phyloP scores from a whole-genome alignment of 2,888 invertebrate genomes.

The Caenorhabditis imperialis region DNA sequence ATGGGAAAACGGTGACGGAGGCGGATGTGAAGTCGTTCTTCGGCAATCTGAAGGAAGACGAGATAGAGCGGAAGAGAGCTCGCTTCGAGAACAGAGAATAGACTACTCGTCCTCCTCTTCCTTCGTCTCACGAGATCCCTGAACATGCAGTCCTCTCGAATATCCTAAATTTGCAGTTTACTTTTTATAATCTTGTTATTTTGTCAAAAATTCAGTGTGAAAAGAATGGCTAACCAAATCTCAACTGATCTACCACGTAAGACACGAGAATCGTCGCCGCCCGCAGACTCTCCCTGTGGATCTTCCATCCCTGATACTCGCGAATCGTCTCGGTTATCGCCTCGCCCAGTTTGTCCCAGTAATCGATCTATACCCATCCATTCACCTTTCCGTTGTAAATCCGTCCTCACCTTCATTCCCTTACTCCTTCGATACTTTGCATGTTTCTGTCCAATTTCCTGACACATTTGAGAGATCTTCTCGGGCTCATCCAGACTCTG shows the following conservation, averaged over 20 bases:
- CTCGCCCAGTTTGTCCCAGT: conserved; percentile 70
- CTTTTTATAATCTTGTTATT: not conserved
- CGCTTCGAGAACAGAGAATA: conserved; percentile 22
- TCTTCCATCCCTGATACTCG: conserved; percentile 67
- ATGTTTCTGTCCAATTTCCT: conserved; percentile 50
- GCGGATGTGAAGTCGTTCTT: conserved; percentile 60
- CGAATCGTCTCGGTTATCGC: conserved; percentile 66
- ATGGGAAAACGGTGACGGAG: conserved; percentile 43
- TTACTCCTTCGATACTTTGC: conserved; percentile 47
- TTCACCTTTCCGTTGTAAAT: conserved; percentile 6
- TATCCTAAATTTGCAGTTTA: conserved; percentile 26
- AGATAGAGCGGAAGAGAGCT: conserved; percentile 18
- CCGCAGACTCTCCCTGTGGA: conserved; percentile 61
- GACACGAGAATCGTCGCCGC: conserved; percentile 68
- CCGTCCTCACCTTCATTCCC: conserved; percentile 42
- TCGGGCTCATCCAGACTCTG: conserved; percentile 60
- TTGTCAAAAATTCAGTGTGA: too few relatives aligned
- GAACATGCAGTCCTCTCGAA: conserved; percentile 52
- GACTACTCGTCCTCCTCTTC: conserved; percentile 32
- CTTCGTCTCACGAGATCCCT: conserved; percentile 41
- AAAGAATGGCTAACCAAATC: too few relatives aligned
- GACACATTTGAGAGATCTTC: conserved; percentile 51
- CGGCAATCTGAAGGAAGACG: conserved; percentile 37
- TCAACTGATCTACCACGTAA: conserved; percentile 66
- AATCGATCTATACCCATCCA: conserved; percentile 54